These are phyloP conservation scores for Micropterix aruncella DNA, from an alignment of 2,888 invertebrate species.

Conservation along the genomic window DNA sequence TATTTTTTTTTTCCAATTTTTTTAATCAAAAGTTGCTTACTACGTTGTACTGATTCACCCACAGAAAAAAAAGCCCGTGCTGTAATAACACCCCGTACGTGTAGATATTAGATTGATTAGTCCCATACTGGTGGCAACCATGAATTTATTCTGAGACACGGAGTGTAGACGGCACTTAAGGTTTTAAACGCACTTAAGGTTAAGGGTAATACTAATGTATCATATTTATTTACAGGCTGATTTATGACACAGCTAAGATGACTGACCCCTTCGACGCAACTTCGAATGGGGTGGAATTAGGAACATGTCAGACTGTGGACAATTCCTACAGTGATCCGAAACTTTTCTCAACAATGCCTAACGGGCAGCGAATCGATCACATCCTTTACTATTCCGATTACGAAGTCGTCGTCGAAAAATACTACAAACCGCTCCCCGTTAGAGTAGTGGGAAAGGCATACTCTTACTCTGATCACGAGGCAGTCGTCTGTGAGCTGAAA, in stretches of 20 bases:
- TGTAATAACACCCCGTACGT: too few relatives aligned
- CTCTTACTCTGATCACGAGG: slow-evolving; percentile 88
- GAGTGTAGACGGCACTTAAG: too few relatives aligned
- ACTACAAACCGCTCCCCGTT: slow-evolving; percentile 56
- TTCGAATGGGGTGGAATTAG: slow-evolving; percentile 19
- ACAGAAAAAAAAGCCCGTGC: too few relatives aligned
- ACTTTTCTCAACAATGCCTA: slow-evolving; percentile 36
- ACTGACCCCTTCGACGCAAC: slow-evolving; percentile 30
- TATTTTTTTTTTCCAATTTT: too few relatives aligned
- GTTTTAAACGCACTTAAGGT: too few relatives aligned
- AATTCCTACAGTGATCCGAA: slow-evolving; percentile 67
- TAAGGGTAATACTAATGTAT: too few relatives aligned
- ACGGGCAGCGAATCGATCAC: slow-evolving; percentile 88
- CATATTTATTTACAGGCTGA: slow-evolving; percentile 25
- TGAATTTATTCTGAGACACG: too few relatives aligned
- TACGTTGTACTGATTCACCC: too few relatives aligned
- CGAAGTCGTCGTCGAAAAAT: slow-evolving; percentile 34
- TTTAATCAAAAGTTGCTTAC: too few relatives aligned
- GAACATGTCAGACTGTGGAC: slow-evolving; percentile 65
- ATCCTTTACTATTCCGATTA: slow-evolving; percentile 49
- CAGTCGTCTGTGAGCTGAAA: slow-evolving; percentile 46
- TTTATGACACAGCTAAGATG: slow-evolving; percentile 41
- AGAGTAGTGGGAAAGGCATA: slow-evolving; percentile 55
- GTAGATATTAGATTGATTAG: too few relatives aligned
- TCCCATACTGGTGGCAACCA: too few relatives aligned